Percentiles rank a stretch among this genome's conserved stretches.
These are phyloP conservation scores for Pseudobourletiella spinata DNA, from an alignment of 1,140 invertebrate genomes.

Conservation along the genomic window DNA sequence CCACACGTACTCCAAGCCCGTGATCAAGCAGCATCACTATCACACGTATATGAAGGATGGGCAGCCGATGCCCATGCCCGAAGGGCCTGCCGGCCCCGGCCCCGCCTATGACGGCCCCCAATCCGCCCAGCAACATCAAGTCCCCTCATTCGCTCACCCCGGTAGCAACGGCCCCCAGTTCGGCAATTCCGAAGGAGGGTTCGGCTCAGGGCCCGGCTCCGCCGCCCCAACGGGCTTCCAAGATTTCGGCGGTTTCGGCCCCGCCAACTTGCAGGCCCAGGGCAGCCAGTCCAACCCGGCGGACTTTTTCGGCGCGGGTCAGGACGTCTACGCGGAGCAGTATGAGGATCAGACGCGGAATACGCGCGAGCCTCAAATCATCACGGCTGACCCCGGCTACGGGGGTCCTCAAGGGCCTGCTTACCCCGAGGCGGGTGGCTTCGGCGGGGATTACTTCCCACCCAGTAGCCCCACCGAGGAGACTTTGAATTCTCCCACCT, in stretches of 20 bases:
- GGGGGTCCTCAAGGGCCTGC: background rate
- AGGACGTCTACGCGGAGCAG: conserved; percentile 27
- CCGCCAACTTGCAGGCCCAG: background rate
- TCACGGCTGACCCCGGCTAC: conserved; percentile 7
- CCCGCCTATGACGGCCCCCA: background rate
- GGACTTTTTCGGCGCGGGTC: conserved; percentile 14
- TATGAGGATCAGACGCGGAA: conserved; percentile 20
- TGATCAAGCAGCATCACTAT: background rate
- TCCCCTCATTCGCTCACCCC: no score
- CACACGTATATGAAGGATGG: background rate
- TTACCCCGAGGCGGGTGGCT: background rate
- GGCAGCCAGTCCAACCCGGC: background rate
- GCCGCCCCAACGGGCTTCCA: background rate
- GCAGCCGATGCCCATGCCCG: no score
- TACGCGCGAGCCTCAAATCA: conserved; percentile 18
- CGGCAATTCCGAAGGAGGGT: background rate
- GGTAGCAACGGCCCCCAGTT: no score
- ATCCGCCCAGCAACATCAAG: background rate
- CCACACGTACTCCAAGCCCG: background rate
- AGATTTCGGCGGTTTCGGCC: background rate
- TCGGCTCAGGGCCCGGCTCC: background rate
- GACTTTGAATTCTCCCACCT: no score
- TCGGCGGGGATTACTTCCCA: background rate
- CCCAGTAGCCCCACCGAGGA: background rate
- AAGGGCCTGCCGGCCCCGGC: background rate